Conservation (phyloP, 1,140 invertebrate species). For the Polypedilum pembai region DNA sequence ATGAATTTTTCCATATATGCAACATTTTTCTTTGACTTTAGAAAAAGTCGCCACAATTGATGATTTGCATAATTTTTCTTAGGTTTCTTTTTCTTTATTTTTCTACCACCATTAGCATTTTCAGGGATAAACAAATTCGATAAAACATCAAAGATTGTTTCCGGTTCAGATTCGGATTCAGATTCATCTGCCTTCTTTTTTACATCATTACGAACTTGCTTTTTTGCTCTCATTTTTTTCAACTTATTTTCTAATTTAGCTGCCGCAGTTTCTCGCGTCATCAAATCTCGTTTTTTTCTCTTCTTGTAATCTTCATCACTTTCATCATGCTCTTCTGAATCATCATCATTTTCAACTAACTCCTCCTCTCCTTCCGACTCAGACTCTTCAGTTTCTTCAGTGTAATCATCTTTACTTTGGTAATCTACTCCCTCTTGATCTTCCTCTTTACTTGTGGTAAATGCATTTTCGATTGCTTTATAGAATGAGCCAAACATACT, state of each 20-base stretch:
- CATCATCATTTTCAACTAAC: background rate
- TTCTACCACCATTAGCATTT: background rate
- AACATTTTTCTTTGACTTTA: constrained; percentile 37
- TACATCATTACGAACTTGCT: background rate
- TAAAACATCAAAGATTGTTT: too few species aligned
- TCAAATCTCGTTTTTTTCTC: constrained; percentile 12
- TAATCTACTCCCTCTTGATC: background rate
- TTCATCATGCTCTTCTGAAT: background rate
- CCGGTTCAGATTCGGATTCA: background rate
- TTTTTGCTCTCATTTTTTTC: background rate
- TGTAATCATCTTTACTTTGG: background rate
- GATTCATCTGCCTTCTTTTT: background rate
- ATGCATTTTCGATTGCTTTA: background rate
- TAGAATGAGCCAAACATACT: constrained; percentile 10
- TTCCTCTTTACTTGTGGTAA: background rate
- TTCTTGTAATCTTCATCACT: constrained; percentile 14
- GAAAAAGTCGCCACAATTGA: constrained; percentile 41
- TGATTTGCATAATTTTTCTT: constrained; percentile 33
- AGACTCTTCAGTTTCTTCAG: background rate
- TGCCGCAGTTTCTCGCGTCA: background rate
- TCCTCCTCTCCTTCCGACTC: background rate
- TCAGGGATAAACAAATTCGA: background rate
- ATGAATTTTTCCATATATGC: constrained; percentile 38
- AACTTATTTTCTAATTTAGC: background rate
- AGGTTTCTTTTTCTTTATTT: background rate